phyloP scores from a whole-genome alignment of 1,140 invertebrate genomes.

The Uloborus diversus region DNA sequence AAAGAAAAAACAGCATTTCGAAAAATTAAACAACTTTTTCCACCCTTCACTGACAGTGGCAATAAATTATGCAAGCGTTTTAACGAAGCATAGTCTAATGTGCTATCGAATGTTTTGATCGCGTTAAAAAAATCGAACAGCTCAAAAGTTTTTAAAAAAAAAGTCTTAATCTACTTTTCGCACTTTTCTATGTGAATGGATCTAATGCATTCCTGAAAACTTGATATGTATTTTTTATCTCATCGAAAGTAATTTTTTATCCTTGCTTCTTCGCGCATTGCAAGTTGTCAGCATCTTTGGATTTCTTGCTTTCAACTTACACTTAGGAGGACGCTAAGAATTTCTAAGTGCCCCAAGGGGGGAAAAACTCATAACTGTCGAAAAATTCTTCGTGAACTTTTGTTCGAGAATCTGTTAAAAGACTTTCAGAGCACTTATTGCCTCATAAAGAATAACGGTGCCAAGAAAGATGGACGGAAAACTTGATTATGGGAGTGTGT shows the following conservation, averaged over 20 bases:
- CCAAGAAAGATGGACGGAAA: background rate
- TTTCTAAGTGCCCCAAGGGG: background rate
- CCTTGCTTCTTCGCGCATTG: background rate
- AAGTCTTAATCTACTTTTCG: slow-evolving; percentile 3
- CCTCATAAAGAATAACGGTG: background rate
- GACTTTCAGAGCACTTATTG: background rate
- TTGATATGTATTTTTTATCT: background rate
- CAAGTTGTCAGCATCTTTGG: slow-evolving; percentile 14
- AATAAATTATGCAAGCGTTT: slow-evolving; percentile 19
- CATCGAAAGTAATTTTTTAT: background rate
- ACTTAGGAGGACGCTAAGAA: background rate
- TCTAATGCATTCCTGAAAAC: background rate
- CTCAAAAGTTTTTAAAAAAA: background rate
- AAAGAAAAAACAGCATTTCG: background rate
- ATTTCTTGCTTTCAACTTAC: background rate
- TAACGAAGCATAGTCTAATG: slow-evolving; percentile 14
- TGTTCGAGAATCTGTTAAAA: background rate
- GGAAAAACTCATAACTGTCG: background rate
- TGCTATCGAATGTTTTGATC: slow-evolving; percentile 11
- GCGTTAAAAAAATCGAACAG: background rate
- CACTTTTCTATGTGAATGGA: background rate
- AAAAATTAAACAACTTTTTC: background rate
- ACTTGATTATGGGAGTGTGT: background rate
- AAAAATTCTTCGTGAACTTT: background rate
- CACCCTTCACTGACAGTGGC: background rate